Conservation (phyloP, 2,797 vertebrate genomes). For the Chanos chanos region DNA sequence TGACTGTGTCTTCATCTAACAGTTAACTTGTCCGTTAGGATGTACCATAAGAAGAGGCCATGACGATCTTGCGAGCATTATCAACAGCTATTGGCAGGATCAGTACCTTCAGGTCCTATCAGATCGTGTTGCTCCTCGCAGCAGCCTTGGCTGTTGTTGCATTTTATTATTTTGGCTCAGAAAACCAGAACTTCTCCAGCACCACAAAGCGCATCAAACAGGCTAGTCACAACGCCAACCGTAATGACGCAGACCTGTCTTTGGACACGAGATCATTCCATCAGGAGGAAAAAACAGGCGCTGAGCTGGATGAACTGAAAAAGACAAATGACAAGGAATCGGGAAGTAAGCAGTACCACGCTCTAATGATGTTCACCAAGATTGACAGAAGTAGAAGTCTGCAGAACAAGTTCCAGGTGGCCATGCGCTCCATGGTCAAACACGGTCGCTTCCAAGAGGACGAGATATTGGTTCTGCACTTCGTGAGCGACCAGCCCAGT, state of each 20-base stretch:
- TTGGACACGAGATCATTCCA: slow-evolving; percentile 57
- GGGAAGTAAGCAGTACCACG: slow-evolving; percentile 65
- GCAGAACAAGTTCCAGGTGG: slow-evolving; percentile 81
- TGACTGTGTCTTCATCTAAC: no score
- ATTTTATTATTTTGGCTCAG: slow-evolving; percentile 91
- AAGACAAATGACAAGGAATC: neutral
- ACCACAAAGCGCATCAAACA: slow-evolving; percentile 86
- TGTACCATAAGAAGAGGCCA: slow-evolving; percentile 38
- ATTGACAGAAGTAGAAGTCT: slow-evolving; percentile 80
- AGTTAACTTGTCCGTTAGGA: no score
- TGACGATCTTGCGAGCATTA: slow-evolving; percentile 64
- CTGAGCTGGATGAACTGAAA: slow-evolving; percentile 17
- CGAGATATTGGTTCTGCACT: slow-evolving; percentile 84
- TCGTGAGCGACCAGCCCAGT: slow-evolving; percentile 85
- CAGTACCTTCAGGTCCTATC: slow-evolving; percentile 79
- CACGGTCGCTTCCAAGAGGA: slow-evolving; percentile 74
- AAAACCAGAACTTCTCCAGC: slow-evolving; percentile 88
- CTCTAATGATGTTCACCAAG: slow-evolving; percentile 93
- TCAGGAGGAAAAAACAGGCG: slow-evolving; percentile 16
- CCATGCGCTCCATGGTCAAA: slow-evolving; percentile 83
- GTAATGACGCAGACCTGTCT: slow-evolving; percentile 71
- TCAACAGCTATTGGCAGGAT: slow-evolving; percentile 73
- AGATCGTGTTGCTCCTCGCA: slow-evolving; percentile 77
- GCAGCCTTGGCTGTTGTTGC: slow-evolving; percentile 82
- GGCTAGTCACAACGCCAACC: slow-evolving; percentile 68